Evolutionary conservation across 1,140 invertebrate genomes (phyloP), one percentile per base, ranked within the genome.

Genomic region (Drosophila insularis): DNA sequence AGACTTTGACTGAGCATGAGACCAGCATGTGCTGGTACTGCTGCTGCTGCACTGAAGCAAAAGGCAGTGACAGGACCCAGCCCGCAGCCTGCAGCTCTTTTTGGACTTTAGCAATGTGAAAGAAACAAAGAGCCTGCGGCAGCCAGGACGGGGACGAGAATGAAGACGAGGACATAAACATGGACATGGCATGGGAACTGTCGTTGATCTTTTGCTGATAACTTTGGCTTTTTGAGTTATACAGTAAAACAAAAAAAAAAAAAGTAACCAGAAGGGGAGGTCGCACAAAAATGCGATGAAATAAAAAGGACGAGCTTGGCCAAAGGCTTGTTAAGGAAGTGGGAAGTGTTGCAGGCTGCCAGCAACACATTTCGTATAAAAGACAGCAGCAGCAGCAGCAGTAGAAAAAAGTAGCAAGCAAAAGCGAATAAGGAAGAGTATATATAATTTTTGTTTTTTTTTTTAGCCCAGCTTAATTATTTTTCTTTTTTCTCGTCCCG

Each of bases 131-230:
- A 32, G 75, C 78, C 75, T 71, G 66, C 56, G 77, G 77, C 76
- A 64, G 71, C 82, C 69, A 78, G 67, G 63, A 67, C 40, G 56
- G 58, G 54, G 60, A 43, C 40, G 59, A 73, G 43, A 27, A 27
- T 27, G 4, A 27, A 27, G 71, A 62, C 79, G 55, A 35, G 53
- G 72, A 53, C 46, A 68, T 67, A 63, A 63, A 74, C 72, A 64
- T 55, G 32, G 54, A 67, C 31, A 59, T 63, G 66, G 60, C 64
- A 74, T 19, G 55, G 62, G 43, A 46, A 68, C 80, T 80, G 80
- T 63, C 74, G 85, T 89, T 89, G 84, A 89, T 89, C 84, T 89
- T 89, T 89, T 89, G 68, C 84, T 89, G 84, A 89, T 89, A 89
- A 72, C 70, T 87, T 87, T 89, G 70, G 80, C 82, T 87, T 89